These are phyloP conservation scores for Lepidurus packardi DNA, from an alignment of 1,140 invertebrate species.

Conservation along the genomic window DNA sequence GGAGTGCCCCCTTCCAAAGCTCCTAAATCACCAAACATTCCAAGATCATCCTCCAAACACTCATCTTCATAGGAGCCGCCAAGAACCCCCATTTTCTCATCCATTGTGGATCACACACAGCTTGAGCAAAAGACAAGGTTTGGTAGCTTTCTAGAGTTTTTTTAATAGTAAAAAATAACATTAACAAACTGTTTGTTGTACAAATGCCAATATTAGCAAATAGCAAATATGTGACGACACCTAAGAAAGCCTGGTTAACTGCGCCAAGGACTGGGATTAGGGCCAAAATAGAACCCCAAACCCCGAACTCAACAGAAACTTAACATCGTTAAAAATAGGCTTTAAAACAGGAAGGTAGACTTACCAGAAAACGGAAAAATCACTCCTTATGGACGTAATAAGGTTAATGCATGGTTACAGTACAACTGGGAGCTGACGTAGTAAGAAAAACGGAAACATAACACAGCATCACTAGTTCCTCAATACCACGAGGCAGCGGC, in stretches of 20 bases:
- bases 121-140: neutral
- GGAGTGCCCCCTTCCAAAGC: conserved; percentile 27
- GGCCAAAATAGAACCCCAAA: neutral
- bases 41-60: conserved; percentile 27
- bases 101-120: conserved; percentile 8
- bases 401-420: neutral
- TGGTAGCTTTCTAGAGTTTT: neutral
- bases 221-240: too few relatives aligned
- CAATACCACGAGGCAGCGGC: conserved; percentile 17
- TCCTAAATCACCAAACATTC: conserved; percentile 32
- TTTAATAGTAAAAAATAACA: too few relatives aligned
- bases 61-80: neutral
- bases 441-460: neutral
- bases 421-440: neutral
- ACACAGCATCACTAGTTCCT: neutral
- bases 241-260: neutral
- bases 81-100: neutral
- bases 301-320: neutral
- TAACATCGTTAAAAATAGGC: neutral
- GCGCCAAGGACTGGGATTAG: neutral
- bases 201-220: too few relatives aligned
- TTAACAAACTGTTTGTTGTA: too few relatives aligned
- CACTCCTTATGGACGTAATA: neutral
- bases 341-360: neutral
- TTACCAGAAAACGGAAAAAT: conserved; percentile 9